Evolutionary conservation across 2,113 vertebrate species (phyloP).

Genomic region (Neopipo cinnamomea): DNA sequence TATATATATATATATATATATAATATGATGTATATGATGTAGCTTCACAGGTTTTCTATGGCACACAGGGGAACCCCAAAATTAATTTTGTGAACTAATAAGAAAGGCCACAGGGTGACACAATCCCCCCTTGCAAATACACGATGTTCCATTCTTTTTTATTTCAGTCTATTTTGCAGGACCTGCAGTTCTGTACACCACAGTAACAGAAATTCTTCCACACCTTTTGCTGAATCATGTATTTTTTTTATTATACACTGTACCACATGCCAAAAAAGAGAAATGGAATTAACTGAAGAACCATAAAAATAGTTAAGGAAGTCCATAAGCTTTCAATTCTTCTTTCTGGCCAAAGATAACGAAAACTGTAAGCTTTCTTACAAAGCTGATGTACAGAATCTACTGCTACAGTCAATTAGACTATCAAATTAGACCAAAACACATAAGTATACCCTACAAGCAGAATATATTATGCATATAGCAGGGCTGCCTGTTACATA

Average conservation of each 20-base stretch:
- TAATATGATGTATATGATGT: background rate
- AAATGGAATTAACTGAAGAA: background rate
- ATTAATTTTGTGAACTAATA: background rate
- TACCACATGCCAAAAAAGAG: background rate
- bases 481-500: background rate
- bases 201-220: background rate
- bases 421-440: background rate
- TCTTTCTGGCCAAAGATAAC: background rate
- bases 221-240: background rate
- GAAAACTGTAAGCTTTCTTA: background rate
- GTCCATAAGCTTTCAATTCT: background rate
- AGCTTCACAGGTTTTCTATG: background rate
- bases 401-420: background rate
- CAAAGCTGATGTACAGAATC: background rate
- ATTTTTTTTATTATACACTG: background rate
- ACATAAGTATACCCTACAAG: background rate
- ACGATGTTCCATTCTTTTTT: background rate
- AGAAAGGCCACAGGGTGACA: background rate
- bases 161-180: background rate
- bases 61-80: background rate
- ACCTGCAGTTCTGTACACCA: background rate
- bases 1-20: too few relatives aligned
- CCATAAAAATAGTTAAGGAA: background rate
- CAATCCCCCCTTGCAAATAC: background rate
- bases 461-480: background rate